phyloP scores from a whole-genome alignment of 1,140 invertebrate genomes.

The Brachionus paranguensis region DNA sequence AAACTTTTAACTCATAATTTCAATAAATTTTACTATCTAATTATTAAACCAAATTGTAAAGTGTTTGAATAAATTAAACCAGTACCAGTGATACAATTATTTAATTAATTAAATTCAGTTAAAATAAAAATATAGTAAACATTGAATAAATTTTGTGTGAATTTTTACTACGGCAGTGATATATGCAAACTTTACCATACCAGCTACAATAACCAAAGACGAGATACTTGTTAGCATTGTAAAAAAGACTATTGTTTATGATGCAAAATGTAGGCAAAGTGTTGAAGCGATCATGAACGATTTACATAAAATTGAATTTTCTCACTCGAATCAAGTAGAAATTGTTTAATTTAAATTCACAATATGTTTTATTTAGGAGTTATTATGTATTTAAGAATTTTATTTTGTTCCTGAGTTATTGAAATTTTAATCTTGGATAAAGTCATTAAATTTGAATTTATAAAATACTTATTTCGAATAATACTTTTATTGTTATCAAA shows the following conservation, averaged over 20 bases:
- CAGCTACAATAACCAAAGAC: neutral
- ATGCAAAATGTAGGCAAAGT: neutral
- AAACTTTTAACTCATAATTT: too few species aligned
- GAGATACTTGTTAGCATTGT: neutral
- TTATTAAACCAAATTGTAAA: too few species aligned
- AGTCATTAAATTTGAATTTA: neutral
- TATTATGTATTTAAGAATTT: neutral
- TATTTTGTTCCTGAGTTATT: neutral
- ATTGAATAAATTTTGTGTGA: too few species aligned
- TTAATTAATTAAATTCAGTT: too few species aligned
- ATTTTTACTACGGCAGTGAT: neutral
- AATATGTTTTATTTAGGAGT: neutral
- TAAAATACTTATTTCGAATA: neutral
- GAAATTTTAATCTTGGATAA: neutral
- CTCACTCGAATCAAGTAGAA: neutral
- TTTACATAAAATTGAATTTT: conserved; percentile 21
- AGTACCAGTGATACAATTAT: too few species aligned
- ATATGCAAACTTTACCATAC: neutral
- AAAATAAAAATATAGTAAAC: too few species aligned
- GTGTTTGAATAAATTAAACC: too few species aligned
- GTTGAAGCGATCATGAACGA: neutral
- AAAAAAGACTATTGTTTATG: neutral
- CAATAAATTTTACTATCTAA: too few species aligned
- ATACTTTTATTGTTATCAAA: neutral
- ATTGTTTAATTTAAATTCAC: neutral